Evolutionary conservation across 2,797 vertebrate genomes (phyloP).

Genomic region (Lacerta viridis): DNA sequence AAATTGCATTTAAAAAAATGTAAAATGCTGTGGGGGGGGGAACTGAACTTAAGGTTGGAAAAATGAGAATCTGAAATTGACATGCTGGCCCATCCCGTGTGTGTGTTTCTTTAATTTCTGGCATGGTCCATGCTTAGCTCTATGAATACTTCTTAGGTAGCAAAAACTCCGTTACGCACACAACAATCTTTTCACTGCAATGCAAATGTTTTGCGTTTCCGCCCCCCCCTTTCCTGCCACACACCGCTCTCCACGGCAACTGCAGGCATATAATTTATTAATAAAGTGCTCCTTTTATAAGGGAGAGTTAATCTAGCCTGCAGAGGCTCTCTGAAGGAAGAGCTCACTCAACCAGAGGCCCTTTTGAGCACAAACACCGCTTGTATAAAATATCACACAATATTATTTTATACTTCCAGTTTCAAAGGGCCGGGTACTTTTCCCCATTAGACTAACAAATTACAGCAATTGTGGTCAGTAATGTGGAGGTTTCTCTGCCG

Average conservation of each 20-base stretch:
- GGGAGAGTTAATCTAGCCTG: slow-evolving; percentile 70
- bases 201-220: slow-evolving; percentile 22
- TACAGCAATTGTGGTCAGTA: slow-evolving; percentile 76
- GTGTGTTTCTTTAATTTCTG: slow-evolving; percentile 16
- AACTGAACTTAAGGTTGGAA: no score
- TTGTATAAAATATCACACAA: slow-evolving; percentile 68
- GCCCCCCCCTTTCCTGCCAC: background rate
- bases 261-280: slow-evolving; percentile 69
- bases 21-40: no score
- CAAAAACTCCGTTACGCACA: slow-evolving; percentile 25
- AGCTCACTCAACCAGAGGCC: slow-evolving; percentile 59
- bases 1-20: no score
- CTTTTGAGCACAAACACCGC: slow-evolving; percentile 60
- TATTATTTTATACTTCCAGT: slow-evolving; percentile 74
- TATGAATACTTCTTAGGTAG: slow-evolving; percentile 40
- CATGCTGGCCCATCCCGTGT: no score
- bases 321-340: slow-evolving; percentile 62
- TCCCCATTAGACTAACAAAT: slow-evolving; percentile 79
- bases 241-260: slow-evolving; percentile 28
- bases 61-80: no score
- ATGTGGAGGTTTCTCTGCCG: slow-evolving; percentile 71
- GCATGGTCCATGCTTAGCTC: slow-evolving; percentile 37
- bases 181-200: background rate
- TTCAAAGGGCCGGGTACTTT: slow-evolving; percentile 68
- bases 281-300: slow-evolving; percentile 60